Evolutionary conservation across 2,113 vertebrate species (phyloP), one percentile per base, ranked within the genome.

Genomic region (Promerops cafer): DNA sequence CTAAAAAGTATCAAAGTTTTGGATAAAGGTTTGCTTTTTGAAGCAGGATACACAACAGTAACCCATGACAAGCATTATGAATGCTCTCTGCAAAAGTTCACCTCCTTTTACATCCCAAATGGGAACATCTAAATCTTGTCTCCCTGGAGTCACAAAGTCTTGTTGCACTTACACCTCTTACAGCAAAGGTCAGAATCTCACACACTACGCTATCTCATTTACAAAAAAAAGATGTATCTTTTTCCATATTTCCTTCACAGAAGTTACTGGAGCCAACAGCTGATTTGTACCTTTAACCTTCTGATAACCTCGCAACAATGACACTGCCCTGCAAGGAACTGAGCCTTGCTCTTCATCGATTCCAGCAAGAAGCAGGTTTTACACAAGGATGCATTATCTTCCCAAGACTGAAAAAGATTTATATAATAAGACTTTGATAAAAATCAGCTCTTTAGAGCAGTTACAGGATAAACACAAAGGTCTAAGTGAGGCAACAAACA

Each of bases 341-440:
- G 50, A 59, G 78, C 76, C 50, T 61, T 33, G 68, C 57, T 90
- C 39, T 50, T 79, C 95, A 94, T 33, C 5, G 33, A 96, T 92
- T 94, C 54, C 79, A 85, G 61, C 30, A 37, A 80, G 75, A 75
- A 92, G 93, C 45, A 23, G 45, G 35, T 69, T 93, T 93, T 86
- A 70, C 57, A 66, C 66, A 42, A 83, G 75, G 83, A 91, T 44
- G 68, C 31, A 76, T 79, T 89, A 95, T 90, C 83, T 83, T 88
- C 50, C 57, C 83, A 66, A 83, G 87, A 78, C 74, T 52, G 66
- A 64, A 83, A 91, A 94, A 93, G 80, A 93, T 81, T 94, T 81
- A 93, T 95, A 79, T 68, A 91, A 93, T 66, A 79, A 88, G 94
- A 72, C 83, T 39, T 78, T 37, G 95, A 97, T 96, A 95, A 97